Percentiles rank a stretch among this genome's conserved stretches.
phyloP scores from a whole-genome alignment of 2,797 vertebrate species.

The Scleropages formosus region DNA sequence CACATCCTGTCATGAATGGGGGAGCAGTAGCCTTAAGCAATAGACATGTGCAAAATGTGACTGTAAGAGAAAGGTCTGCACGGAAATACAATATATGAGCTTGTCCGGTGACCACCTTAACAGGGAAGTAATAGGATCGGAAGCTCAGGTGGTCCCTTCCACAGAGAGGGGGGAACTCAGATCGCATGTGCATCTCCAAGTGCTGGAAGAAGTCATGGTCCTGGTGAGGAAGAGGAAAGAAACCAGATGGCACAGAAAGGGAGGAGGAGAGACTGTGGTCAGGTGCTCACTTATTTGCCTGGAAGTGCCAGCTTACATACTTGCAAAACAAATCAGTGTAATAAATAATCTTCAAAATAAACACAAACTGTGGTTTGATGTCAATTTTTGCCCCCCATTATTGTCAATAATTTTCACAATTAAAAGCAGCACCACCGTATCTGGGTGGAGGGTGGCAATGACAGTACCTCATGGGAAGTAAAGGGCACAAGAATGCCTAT shows the following conservation, averaged over 20 bases:
- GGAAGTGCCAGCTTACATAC: no score
- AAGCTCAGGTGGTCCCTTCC: slow-evolving; percentile 97
- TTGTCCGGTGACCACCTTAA: slow-evolving; percentile 76
- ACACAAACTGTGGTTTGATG: no score
- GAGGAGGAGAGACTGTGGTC: background rate
- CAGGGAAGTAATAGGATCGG: slow-evolving; percentile 97
- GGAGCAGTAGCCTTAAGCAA: background rate
- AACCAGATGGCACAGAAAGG: background rate
- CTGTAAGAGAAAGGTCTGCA: background rate
- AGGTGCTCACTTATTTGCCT: no score
- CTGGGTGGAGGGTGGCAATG: no score
- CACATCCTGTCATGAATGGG: background rate
- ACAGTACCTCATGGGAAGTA: slow-evolving; percentile 90
- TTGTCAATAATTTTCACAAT: no score
- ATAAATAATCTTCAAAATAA: no score
- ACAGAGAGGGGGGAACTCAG: slow-evolving; percentile 93
- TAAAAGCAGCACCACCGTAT: no score
- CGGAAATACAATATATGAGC: background rate
- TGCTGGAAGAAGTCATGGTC: slow-evolving; percentile 99
- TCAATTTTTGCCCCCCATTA: no score
- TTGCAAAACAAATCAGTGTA: no score
- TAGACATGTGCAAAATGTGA: background rate
- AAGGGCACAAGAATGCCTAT: slow-evolving; percentile 97
- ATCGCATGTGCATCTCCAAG: slow-evolving; percentile 96
- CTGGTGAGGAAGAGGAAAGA: slow-evolving; percentile 55